Evolutionary conservation across 2,113 vertebrate genomes (phyloP), one percentile per base, ranked within the genome.

Genomic region (Ceuthmochares aereus): DNA sequence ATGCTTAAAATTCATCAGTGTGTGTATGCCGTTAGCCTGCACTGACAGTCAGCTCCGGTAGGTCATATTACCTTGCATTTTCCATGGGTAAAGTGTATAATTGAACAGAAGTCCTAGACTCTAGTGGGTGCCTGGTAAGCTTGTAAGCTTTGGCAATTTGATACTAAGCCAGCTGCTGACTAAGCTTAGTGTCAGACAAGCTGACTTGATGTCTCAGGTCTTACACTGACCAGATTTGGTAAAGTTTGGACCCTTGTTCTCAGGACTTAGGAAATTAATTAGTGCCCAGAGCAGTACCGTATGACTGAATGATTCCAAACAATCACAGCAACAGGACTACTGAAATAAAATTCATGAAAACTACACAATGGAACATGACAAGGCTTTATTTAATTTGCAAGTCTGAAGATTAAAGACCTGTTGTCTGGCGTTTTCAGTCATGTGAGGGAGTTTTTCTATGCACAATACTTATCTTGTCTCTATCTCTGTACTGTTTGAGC

Each of bases 401-500:
- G 8, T 78, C 49, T 89, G 60, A 78, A 87, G 78, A 95, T 92
- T 89, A 93, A 94, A 95, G 42, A 55, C 27, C 54, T 63, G 89
- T 89, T 95, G 79, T 91, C 95, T 87, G 25, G 49, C 9, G 6
- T 37, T 92, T 87, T 91, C 51, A 45, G 58, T 77, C 9, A 1
- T 34, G 82, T 55, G 92, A 78, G 82, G 30, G 54, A 74, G 40
- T 84, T 90, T 88, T 90, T 84, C 68, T 88, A 16, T 29, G 47
- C 84, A 94, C 72, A 86, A 72, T 95, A 56, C 72, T 93, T 93
- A 90, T 76, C 94, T 93, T 90, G 88, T 86, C 78, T 97, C 86
- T 87, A 84, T 93, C 95, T 88, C 86, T 90, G 55, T 70, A 86
- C 68, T 30, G 42, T 93, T 87, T 89, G 60, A 92, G 64, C 86